phyloP scores from a whole-genome alignment of 2,797 vertebrate genomes.

The Microchirus variegatus region DNA sequence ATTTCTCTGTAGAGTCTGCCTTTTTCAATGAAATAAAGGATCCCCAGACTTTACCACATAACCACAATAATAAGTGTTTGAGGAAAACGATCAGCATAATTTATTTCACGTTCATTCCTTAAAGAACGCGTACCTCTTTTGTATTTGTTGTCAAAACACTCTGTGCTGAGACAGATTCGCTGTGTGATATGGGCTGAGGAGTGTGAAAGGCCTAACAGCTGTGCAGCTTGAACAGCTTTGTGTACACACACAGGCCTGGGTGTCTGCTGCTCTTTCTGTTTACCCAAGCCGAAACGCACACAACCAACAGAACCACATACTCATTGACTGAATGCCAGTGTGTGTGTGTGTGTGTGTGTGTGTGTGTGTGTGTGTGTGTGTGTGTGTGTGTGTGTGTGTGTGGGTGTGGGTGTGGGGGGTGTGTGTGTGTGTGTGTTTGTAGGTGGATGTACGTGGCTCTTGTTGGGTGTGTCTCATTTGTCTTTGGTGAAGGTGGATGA shows the following conservation, averaged over 20 bases:
- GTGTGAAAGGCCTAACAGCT: constrained; percentile 28
- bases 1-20: too few species aligned
- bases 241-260: background rate
- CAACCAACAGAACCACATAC: constrained; percentile 21
- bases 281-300: constrained; percentile 31
- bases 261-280: constrained; percentile 39
- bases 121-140: constrained; percentile 13
- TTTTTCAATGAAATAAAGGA: too few species aligned
- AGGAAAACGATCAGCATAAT: too few species aligned
- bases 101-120: too few species aligned
- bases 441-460: too few species aligned
- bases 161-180: constrained; percentile 16
- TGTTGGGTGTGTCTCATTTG: too few species aligned
- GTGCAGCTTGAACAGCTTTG: constrained; percentile 33
- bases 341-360: background rate
- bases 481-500: too few species aligned
- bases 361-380: background rate
- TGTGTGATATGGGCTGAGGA: background rate
- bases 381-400: background rate
- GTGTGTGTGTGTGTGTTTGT: background rate
- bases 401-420: too few species aligned
- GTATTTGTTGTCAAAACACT: constrained; percentile 32
- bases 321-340: constrained; percentile 10
- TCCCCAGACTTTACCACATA: too few species aligned
- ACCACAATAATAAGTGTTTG: too few species aligned